These are phyloP conservation scores for Laterallus jamaicensis DNA, from an alignment of 2,113 vertebrate species.

Conservation along the genomic window DNA sequence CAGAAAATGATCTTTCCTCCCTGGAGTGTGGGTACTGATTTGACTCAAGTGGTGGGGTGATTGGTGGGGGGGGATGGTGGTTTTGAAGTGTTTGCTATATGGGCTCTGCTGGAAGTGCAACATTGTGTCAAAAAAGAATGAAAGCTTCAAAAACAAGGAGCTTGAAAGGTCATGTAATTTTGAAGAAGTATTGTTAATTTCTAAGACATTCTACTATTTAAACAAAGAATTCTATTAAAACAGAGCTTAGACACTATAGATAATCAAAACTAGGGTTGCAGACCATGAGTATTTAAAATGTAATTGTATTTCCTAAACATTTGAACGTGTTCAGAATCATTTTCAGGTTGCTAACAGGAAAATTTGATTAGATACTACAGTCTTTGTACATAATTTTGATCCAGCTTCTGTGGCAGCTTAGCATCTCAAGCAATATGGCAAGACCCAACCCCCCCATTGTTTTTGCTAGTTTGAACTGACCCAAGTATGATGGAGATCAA, in stretches of 20 bases:
- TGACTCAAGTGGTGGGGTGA: not conserved
- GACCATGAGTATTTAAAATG: not conserved
- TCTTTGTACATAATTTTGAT: not conserved
- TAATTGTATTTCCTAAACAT: not conserved
- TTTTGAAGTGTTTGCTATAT: not conserved
- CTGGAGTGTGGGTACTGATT: not conserved
- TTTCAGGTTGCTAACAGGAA: not conserved
- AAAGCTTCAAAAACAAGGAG: not conserved
- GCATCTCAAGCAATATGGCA: too few relatives aligned
- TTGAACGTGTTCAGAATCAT: not conserved
- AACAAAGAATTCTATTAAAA: not conserved
- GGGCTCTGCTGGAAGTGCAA: not conserved
- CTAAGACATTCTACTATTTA: not conserved
- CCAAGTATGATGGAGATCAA: not conserved
- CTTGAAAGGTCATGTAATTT: not conserved
- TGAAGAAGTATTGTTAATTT: not conserved
- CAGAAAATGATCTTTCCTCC: not conserved
- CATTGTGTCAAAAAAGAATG: not conserved
- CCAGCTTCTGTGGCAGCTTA: not conserved
- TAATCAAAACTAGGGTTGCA: not conserved
- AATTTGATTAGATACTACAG: not conserved
- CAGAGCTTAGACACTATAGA: not conserved
- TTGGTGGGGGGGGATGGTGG: too few relatives aligned
- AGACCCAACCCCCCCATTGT: not conserved
- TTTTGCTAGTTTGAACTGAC: not conserved